Base-by-base conservation (phyloP, 2,888 invertebrate species). In the Drosophila picticornis region DNA sequence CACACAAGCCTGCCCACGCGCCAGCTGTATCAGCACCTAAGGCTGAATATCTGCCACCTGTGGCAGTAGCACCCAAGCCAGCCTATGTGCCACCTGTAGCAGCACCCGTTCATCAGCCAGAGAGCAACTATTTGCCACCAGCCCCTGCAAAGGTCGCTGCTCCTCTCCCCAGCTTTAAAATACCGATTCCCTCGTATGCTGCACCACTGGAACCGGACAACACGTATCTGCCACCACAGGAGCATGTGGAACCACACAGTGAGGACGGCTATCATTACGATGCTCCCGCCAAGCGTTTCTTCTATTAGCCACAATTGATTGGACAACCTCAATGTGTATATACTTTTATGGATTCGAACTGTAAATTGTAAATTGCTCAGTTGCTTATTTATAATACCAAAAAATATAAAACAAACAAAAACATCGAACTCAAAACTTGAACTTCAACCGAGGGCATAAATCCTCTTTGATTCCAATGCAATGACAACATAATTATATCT, bases 161-260 rank as follows among this genome's bases (percentile, higher is more conserved):
- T 16, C 25, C 46, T 9, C 60, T 65, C 27, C 77, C 80, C 48
- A 75, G 43, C 52, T 90, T 66, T 64, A 85, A 80, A 61, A 91
- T 92, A 40, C 92, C 91, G n/a, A 90, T 91, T 51, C 92, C 91
- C 6, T 90, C 92, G 4, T 92, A 92, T 55, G 92, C 92, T 16
- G 92, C 81, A 10, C 91, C 92, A 0, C 69, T 92, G 57, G 90
- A 90, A 58, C 85, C 88, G 7, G 70, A 76, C 19, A 76, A 74
- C 62, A 65, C 48, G 6, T 89, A 91, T 38, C 57, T 89, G 77
- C 91, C 91, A 9, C 89, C 89, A 7, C 77, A 78, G 72, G 80
- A 90, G 57, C 22, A 75, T 11, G 58, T 78, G 16, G 89, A 82
- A 71, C 65, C 85, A 19, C 77, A 88, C 57, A 75, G 75, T 64